Base-by-base conservation (phyloP, 2,888 invertebrate species). In the Synanthedon tipuliformis region DNA sequence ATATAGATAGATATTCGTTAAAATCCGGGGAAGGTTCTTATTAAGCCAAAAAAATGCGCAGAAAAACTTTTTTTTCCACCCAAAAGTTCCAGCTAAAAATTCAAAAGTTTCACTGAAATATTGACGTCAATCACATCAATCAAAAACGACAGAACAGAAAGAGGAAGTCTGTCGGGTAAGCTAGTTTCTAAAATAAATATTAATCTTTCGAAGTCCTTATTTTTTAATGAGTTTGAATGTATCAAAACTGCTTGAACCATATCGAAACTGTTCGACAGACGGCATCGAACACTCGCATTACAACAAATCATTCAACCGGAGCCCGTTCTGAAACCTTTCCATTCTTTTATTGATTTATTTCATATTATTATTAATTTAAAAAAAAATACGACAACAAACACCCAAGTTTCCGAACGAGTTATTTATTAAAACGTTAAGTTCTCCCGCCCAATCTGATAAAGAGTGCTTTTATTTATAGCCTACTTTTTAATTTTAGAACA, bases 321-420 rank as follows among this genome's bases (percentile, higher is more conserved):
- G 69, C 75, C 76, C 68, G 72, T 70, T 75, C 78, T 73, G 77
- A 78, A 79, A 79, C 72, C 77, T 76, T 84, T 81, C 81, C 84
- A 85, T 84, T 84, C 83, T 79, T 79, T 77, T 79, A 82, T 85
- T 87, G 85, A 85, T 85, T 86, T 87, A 86, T 85, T 79, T 75
- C 77, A 71, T 75, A 81, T 83, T 86, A 86, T 83, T 87, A 85
- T 83, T 85, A 85, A 81, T 84, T 81, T 73, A 71, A 71, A 75
- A 68, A 65, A 72, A 34, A 34, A 34, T 34, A 34, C 34, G 34
- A 73, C 72, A 71, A 69, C 71, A 66, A 56, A 54, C 57, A 57
- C 40, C 40, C 40, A 57, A 60, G 55, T 53, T 60, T 60, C 61
- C 64, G 66, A 69, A 66, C 70, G 68, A 66, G 73, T 81, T 80